These are phyloP conservation scores for Drosophila quinaria DNA, from an alignment of 2,888 invertebrate species.

Conservation along the genomic window DNA sequence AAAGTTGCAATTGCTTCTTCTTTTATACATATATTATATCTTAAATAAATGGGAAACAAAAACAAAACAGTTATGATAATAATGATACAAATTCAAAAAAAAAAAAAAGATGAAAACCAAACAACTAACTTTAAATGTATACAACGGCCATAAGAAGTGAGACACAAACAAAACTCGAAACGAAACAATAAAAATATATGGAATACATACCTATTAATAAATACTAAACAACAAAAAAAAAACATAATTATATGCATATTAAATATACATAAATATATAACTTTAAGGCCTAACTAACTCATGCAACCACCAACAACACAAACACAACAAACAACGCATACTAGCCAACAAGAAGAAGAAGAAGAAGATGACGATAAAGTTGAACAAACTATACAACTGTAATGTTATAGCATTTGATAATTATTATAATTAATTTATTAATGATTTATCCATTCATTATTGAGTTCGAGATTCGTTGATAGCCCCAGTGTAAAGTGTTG, in stretches of 20 bases:
- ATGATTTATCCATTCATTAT: constrained; percentile 27
- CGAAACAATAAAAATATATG: constrained; percentile 65
- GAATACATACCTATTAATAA: constrained; percentile 28
- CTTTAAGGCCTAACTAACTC: constrained; percentile 63
- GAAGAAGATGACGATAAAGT: constrained; percentile 26
- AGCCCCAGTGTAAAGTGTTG: constrained; percentile 71
- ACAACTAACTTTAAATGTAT: constrained; percentile 56
- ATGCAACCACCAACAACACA: constrained; percentile 33
- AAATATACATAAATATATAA: constrained; percentile 34
- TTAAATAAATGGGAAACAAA: constrained; percentile 25
- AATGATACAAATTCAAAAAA: constrained; percentile 29
- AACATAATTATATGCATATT: constrained; percentile 32
- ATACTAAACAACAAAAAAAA: constrained; percentile 13
- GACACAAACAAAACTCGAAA: constrained; percentile 62
- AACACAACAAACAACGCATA: constrained; percentile 69
- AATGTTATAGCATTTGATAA: constrained; percentile 55
- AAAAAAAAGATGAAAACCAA: constrained; percentile 40
- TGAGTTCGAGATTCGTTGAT: constrained; percentile 35
- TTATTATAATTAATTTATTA: constrained; percentile 39
- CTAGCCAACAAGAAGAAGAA: constrained; percentile 69
- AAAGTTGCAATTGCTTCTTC: constrained; percentile 41
- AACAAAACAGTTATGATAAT: constrained; percentile 16
- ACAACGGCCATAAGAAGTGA: constrained; percentile 68
- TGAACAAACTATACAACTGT: constrained; percentile 38
- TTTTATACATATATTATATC: constrained; percentile 33